Evolutionary conservation across 2,113 vertebrate species (phyloP).

Genomic region (Onychorhynchus coronatus): DNA sequence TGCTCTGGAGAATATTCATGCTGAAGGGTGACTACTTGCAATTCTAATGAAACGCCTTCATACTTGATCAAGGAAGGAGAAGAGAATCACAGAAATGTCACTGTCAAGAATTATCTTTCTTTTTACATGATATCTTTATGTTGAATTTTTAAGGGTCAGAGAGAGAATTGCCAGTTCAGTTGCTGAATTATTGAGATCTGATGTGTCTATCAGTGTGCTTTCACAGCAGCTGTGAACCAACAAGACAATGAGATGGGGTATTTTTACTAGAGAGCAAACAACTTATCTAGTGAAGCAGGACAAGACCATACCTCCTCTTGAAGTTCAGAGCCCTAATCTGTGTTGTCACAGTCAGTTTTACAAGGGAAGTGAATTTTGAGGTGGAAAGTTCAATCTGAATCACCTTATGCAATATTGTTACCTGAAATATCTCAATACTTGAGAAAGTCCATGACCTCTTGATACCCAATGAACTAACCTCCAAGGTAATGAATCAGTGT

Average conservation of each 20-base stretch:
- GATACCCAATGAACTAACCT: background rate
- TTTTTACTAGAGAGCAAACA: background rate
- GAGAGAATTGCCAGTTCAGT: background rate
- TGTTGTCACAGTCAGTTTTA: background rate
- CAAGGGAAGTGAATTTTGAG: background rate
- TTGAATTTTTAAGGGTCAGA: background rate
- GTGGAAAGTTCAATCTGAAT: background rate
- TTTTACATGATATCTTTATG: background rate
- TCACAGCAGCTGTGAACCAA: background rate
- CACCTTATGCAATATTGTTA: background rate
- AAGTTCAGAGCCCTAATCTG: background rate
- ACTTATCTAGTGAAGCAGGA: background rate
- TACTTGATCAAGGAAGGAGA: background rate
- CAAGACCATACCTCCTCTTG: background rate
- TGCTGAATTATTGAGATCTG: background rate
- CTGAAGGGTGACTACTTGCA: background rate
- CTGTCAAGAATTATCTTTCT: background rate
- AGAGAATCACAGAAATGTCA: background rate
- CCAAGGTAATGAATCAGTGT: background rate
- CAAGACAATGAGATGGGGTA: background rate
- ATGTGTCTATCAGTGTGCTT: background rate
- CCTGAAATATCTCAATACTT: background rate
- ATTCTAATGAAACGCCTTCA: background rate
- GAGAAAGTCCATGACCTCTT: background rate
- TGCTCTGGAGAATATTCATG: constrained; percentile 9